These are phyloP conservation scores for Smithornis capensis DNA, from an alignment of 2,113 vertebrate genomes.

Conservation along the genomic window DNA sequence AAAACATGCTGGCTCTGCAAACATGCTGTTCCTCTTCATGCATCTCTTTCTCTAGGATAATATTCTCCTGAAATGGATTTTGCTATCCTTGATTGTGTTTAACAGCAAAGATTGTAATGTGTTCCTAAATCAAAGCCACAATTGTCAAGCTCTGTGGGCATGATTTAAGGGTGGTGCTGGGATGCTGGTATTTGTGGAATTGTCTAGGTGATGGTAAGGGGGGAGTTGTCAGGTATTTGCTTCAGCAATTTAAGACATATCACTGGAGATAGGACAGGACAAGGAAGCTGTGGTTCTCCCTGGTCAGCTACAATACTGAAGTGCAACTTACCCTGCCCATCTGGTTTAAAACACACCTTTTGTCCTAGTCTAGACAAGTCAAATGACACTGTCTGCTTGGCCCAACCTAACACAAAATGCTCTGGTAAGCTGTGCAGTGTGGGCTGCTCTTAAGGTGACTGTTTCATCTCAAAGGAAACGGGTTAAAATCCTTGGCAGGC, in stretches of 20 bases:
- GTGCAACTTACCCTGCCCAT: not conserved
- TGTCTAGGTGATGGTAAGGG: not conserved
- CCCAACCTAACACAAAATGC: not conserved
- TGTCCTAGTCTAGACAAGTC: slow-evolving; percentile 7
- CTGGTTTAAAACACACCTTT: slow-evolving; percentile 10
- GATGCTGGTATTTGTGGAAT: not conserved
- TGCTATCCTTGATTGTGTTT: not conserved
- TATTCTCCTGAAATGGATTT: not conserved
- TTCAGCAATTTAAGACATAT: not conserved
- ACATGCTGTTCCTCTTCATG: not conserved
- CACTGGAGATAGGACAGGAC: not conserved
- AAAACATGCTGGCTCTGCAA: not conserved
- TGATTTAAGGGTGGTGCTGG: not conserved
- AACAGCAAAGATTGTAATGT: not conserved
- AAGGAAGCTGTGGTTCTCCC: not conserved
- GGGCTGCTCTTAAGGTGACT: not conserved
- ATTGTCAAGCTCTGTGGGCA: not conserved
- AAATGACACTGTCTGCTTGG: not conserved
- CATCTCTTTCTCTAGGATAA: not conserved
- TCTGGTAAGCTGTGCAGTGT: not conserved
- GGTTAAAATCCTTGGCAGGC: not conserved
- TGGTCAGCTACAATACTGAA: not conserved
- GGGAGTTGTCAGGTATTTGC: not conserved
- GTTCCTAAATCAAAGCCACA: not conserved
- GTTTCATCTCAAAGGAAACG: not conserved